phyloP scores from a whole-genome alignment of 2,888 invertebrate genomes.

The Scaeva pyrastri region DNA sequence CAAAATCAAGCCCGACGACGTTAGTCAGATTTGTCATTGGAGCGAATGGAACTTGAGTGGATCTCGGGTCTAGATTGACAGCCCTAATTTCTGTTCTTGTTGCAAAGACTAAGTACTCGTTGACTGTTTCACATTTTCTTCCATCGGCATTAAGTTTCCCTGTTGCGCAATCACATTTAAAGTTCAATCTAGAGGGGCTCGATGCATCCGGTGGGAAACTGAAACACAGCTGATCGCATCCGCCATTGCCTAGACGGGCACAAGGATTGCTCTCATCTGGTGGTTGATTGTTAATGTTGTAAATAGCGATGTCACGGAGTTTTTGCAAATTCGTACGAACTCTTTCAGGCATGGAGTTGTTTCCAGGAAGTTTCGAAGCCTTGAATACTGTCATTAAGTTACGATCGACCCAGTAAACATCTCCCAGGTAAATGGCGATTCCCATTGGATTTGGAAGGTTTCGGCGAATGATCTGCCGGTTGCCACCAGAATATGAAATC shows the following conservation, averaged over 20 bases:
- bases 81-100: slow-evolving; percentile 97
- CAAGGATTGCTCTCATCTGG: slow-evolving; percentile 93
- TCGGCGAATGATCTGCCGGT: slow-evolving; percentile 91
- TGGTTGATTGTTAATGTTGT: slow-evolving; percentile 95
- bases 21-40: slow-evolving; percentile 94
- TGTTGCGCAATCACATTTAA: slow-evolving; percentile 95
- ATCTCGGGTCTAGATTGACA: slow-evolving; percentile 93
- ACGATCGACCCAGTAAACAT: slow-evolving; percentile 97
- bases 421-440: slow-evolving; percentile 92
- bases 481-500: slow-evolving; percentile 92
- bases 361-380: slow-evolving; percentile 91
- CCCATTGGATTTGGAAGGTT: slow-evolving; percentile 98
- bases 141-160: slow-evolving; percentile 89
- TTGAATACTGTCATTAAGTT: slow-evolving; percentile 93
- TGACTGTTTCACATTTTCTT: slow-evolving; percentile 91
- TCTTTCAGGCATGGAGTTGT: slow-evolving; percentile 88
- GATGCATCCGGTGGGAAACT: slow-evolving; percentile 90
- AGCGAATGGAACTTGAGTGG: slow-evolving; percentile 92
- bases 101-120: slow-evolving; percentile 96
- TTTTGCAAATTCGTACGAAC: slow-evolving; percentile 93
- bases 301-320: slow-evolving; percentile 95
- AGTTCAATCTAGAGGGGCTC: slow-evolving; percentile 84
- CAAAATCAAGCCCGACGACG: slow-evolving; percentile 98
- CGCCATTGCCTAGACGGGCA: slow-evolving; percentile 89
- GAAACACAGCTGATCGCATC: slow-evolving; percentile 98